A percentile compares a stretch with the other conserved stretches of the same genome.
Conservation (phyloP, 2,797 vertebrate species). For the Bovichtus diacanthus region DNA sequence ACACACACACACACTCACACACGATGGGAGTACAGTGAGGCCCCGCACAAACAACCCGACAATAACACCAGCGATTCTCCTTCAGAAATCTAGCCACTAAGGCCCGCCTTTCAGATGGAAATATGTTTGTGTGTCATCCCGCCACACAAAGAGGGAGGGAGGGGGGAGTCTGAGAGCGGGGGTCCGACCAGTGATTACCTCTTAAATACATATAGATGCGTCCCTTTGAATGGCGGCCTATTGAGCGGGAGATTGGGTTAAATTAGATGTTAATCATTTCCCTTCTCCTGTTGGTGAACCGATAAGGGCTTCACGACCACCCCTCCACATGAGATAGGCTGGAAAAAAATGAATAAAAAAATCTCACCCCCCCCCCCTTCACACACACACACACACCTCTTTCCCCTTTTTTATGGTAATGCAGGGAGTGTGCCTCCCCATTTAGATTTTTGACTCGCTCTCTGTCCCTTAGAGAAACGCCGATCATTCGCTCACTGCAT, state of each 20-base stretch:
- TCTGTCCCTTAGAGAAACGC: constrained; percentile 71
- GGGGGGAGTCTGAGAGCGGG: constrained; percentile 25
- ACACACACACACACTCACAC: constrained; percentile 26
- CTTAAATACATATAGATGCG: constrained; percentile 83
- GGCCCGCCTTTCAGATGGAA: constrained; percentile 85
- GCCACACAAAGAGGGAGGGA: constrained; percentile 57
- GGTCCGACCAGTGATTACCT: constrained; percentile 79
- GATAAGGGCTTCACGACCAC: constrained; percentile 80
- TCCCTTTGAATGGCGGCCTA: constrained; percentile 74
- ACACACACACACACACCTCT: constrained; percentile 46
- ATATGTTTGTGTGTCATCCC: constrained; percentile 82
- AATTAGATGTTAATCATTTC: constrained; percentile 89
- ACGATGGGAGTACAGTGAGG: constrained; percentile 46
- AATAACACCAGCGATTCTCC: constrained; percentile 75
- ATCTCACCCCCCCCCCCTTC: constrained; percentile 13
- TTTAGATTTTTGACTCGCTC: constrained; percentile 75
- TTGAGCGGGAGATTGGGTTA: constrained; percentile 80
- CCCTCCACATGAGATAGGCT: constrained; percentile 55
- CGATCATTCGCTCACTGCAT: constrained; percentile 73
- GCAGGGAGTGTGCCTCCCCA: constrained; percentile 66
- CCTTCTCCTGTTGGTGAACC: constrained; percentile 82
- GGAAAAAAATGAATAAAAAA: too few species aligned
- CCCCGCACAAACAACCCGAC: constrained; percentile 62
- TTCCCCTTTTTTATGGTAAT: constrained; percentile 78
- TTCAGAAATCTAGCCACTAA: constrained; percentile 74